These are phyloP conservation scores for Chrysemys picta DNA, from an alignment of 2,113 vertebrate species.

Conservation along the genomic window DNA sequence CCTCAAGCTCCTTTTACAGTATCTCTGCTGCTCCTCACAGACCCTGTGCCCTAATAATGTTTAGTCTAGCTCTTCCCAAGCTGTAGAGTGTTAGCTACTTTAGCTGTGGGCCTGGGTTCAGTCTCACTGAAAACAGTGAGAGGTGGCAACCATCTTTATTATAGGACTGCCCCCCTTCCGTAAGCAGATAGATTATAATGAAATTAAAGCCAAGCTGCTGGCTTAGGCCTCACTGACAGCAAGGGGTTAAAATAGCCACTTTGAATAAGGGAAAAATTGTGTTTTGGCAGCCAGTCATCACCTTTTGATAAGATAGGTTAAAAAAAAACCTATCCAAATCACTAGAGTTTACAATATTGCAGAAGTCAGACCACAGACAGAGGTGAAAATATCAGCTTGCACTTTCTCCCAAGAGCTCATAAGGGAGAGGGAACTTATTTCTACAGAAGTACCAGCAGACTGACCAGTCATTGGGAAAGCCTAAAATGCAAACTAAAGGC, in stretches of 20 bases:
- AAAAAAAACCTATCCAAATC: neutral
- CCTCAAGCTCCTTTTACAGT: neutral
- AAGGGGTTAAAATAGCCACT: too few species aligned
- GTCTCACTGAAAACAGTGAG: neutral
- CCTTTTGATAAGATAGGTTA: neutral
- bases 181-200: neutral
- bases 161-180: neutral
- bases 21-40: neutral
- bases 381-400: too few species aligned
- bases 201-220: fast-evolving
- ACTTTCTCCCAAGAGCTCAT: neutral
- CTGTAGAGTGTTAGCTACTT: neutral
- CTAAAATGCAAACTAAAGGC: neutral
- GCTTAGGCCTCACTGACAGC: neutral
- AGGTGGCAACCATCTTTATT: neutral
- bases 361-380: too few species aligned
- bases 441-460: neutral
- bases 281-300: neutral
- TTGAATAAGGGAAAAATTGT: neutral
- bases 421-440: neutral
- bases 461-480: neutral
- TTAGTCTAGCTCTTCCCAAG: neutral
- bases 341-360: too few species aligned
- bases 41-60: neutral
- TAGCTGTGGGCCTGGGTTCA: neutral